phyloP scores from a whole-genome alignment of 2,888 invertebrate species.

The Formica aserva region DNA sequence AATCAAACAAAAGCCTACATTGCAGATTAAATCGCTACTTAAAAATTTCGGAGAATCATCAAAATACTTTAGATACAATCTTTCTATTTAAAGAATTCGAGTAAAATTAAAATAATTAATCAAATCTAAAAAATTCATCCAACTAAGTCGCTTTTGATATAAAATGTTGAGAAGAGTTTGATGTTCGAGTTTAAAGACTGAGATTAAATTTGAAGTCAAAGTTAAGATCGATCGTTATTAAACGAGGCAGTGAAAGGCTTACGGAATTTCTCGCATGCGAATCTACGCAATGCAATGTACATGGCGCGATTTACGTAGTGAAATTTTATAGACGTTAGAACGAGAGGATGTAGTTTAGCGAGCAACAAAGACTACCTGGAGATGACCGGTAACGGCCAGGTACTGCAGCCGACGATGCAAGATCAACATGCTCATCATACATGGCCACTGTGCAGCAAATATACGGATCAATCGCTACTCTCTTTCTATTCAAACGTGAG shows the following conservation, averaged over 20 bases:
- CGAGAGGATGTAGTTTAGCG: conserved; percentile 82
- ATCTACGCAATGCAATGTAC: not conserved
- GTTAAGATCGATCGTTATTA: not conserved
- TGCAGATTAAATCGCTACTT: not conserved
- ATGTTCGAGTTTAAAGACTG: not conserved
- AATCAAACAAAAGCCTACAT: not conserved
- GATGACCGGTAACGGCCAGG: conserved; percentile 73
- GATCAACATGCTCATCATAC: conserved; percentile 72
- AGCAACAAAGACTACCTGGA: conserved; percentile 82
- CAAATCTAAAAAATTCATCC: not conserved
- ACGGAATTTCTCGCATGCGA: not conserved
- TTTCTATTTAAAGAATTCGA: not conserved
- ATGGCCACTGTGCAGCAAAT: conserved; percentile 79
- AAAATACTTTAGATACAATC: not conserved
- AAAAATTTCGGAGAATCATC: not conserved
- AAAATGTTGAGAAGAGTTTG: not conserved
- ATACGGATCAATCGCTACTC: conserved; percentile 81
- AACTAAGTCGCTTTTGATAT: not conserved
- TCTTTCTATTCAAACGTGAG: conserved; percentile 83
- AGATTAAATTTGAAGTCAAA: conserved; percentile 2
- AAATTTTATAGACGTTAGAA: conserved; percentile 77
- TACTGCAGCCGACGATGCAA: conserved; percentile 59
- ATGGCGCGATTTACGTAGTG: not conserved
- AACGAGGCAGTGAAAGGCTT: not conserved
- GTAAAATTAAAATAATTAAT: not conserved